Conservation (phyloP, 1,140 invertebrate genomes). For the Caenorhabditis tropicalis region DNA sequence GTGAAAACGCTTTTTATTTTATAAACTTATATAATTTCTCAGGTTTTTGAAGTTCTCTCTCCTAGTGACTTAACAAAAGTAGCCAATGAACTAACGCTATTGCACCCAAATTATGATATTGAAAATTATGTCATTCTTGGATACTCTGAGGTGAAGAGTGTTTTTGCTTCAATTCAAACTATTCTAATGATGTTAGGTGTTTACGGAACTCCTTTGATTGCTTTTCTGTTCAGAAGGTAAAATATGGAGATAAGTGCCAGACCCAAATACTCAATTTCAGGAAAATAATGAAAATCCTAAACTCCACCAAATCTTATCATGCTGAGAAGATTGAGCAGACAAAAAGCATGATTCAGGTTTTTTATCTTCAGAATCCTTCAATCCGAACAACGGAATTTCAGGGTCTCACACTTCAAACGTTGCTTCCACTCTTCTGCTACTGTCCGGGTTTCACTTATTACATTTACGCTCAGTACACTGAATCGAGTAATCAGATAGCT, state of each 20-base stretch:
- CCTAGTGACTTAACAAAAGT: neutral
- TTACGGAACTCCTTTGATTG: neutral
- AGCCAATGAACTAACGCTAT: neutral
- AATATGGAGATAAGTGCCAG: neutral
- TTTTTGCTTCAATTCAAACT: neutral
- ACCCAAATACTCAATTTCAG: neutral
- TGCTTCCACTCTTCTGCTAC: neutral
- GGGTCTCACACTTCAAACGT: neutral
- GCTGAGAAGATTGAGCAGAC: neutral
- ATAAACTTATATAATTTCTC: neutral
- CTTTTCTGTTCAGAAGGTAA: neutral
- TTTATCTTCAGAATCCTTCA: neutral
- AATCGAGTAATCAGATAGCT: neutral
- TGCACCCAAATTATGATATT: neutral
- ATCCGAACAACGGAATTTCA: neutral
- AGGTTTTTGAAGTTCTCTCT: neutral
- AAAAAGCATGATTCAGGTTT: constrained; percentile 1
- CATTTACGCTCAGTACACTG: neutral
- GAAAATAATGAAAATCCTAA: neutral
- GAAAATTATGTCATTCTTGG: neutral
- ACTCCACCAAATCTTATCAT: neutral
- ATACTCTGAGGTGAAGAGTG: neutral
- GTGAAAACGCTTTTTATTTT: neutral
- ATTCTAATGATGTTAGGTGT: neutral
- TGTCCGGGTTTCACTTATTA: neutral